Percentiles rank a stretch among this genome's conserved stretches.
Evolutionary conservation across 2,113 vertebrate genomes (phyloP).

Genomic region (Addax nasomaculatus): DNA sequence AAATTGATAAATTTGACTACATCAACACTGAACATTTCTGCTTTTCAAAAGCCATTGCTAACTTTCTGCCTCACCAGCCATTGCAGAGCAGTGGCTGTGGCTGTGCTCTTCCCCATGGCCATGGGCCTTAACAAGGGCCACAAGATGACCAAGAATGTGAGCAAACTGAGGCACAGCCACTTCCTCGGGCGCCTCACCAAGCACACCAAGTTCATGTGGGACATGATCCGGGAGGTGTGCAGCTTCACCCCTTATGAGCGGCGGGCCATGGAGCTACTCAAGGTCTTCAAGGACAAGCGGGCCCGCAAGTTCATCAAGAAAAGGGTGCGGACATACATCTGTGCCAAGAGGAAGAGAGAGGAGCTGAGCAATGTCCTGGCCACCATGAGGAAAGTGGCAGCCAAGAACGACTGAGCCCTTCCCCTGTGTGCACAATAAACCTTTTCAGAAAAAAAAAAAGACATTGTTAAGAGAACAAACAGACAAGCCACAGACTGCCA

Average conservation of each 20-base stretch:
- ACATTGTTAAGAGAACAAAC: neutral
- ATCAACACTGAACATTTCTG: neutral
- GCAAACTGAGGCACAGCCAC: neutral
- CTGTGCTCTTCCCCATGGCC: neutral
- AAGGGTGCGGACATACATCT: neutral
- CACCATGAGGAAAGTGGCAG: neutral
- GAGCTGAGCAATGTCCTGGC: neutral
- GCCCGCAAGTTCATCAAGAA: neutral
- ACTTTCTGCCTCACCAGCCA: neutral
- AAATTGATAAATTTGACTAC: neutral
- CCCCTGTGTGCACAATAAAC: neutral
- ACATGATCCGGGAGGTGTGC: neutral
- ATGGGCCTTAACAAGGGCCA: neutral
- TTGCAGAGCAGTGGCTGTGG: neutral
- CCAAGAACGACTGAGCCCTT: neutral
- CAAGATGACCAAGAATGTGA: neutral
- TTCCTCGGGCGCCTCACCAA: neutral
- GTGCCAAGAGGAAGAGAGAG: neutral
- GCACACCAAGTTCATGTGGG: neutral
- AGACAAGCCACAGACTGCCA: neutral
- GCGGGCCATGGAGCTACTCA: neutral
- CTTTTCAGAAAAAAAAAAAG: neutral
- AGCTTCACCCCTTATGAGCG: neutral
- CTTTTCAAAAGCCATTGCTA: neutral
- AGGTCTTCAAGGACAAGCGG: neutral